These are phyloP conservation scores for Pammene fasciana DNA, from an alignment of 2,888 invertebrate genomes.

Conservation along the genomic window DNA sequence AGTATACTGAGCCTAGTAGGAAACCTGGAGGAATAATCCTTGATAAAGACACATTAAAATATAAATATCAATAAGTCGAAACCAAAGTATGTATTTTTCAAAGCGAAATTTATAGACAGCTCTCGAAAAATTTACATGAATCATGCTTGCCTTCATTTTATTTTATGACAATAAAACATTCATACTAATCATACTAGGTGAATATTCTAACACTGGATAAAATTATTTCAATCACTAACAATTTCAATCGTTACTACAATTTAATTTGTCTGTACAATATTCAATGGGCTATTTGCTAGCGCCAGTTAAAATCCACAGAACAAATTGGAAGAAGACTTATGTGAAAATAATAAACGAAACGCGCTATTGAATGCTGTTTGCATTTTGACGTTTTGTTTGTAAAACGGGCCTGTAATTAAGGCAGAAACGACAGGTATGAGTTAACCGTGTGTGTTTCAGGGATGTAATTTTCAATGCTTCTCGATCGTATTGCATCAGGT, in stretches of 20 bases:
- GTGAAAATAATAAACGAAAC: constrained; percentile 45
- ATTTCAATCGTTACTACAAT: constrained; percentile 1
- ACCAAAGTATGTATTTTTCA: no score
- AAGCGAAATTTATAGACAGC: no score
- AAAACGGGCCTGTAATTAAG: constrained; percentile 49
- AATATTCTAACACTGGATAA: neutral
- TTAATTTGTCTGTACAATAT: constrained; percentile 1
- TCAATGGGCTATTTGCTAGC: constrained; percentile 9
- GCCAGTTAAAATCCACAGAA: constrained; percentile 8
- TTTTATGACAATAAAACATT: no score
- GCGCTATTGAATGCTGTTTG: constrained; percentile 51
- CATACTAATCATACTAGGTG: no score
- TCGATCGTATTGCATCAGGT: neutral
- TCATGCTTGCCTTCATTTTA: no score
- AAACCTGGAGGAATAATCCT: constrained; percentile 54
- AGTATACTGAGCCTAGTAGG: constrained; percentile 69
- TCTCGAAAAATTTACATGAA: no score
- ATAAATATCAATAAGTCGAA: no score
- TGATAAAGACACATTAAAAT: no score
- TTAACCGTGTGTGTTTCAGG: constrained; percentile 40
- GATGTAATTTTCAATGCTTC: neutral
- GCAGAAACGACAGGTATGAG: constrained; percentile 54
- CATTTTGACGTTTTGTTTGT: constrained; percentile 56
- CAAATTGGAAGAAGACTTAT: constrained; percentile 16
- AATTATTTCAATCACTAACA: neutral